Percentiles rank a stretch among this genome's conserved stretches.
Evolutionary conservation across 1,140 invertebrate species (phyloP).

Genomic region (Diabrotica undecimpunctata): DNA sequence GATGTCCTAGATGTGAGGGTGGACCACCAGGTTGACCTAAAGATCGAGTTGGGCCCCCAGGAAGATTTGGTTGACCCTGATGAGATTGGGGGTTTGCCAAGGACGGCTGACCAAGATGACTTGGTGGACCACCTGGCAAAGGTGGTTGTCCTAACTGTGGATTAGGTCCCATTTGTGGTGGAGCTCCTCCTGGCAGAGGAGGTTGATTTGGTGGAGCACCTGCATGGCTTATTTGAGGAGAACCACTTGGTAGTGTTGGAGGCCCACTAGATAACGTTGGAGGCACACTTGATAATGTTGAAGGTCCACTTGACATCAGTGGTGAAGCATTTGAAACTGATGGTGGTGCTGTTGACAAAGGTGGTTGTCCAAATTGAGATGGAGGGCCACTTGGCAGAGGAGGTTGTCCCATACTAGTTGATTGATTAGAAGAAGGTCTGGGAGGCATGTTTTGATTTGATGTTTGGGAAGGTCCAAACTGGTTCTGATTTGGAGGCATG

Average conservation of each 20-base stretch:
- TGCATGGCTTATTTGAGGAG: constrained; percentile 38
- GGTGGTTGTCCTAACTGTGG: constrained; percentile 43
- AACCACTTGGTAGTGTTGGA: constrained; percentile 35
- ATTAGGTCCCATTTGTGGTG: constrained; percentile 34
- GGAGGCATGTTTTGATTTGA: constrained; percentile 10
- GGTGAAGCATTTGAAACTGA: neutral
- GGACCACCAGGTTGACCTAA: constrained; percentile 5
- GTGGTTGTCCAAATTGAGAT: constrained; percentile 1
- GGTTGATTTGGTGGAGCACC: constrained; percentile 23
- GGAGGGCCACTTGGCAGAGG: constrained; percentile 1
- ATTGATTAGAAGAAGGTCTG: constrained; percentile 1
- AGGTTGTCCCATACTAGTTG: constrained; percentile 18
- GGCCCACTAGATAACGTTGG: constrained; percentile 12
- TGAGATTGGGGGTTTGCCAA: constrained; percentile 27
- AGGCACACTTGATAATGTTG: constrained; percentile 25
- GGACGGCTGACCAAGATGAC: constrained; percentile 28
- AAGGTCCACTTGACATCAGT: constrained; percentile 7
- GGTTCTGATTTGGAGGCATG: neutral
- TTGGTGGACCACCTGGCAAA: constrained; percentile 17
- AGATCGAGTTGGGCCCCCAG: neutral
- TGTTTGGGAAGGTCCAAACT: constrained; percentile 4
- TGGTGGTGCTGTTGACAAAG: neutral
- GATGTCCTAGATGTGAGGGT: constrained; percentile 26
- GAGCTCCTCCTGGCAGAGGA: constrained; percentile 12
- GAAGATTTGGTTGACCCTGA: constrained; percentile 7